These are phyloP conservation scores for Macrophya alboannulata DNA, from an alignment of 2,888 invertebrate genomes.

Conservation along the genomic window DNA sequence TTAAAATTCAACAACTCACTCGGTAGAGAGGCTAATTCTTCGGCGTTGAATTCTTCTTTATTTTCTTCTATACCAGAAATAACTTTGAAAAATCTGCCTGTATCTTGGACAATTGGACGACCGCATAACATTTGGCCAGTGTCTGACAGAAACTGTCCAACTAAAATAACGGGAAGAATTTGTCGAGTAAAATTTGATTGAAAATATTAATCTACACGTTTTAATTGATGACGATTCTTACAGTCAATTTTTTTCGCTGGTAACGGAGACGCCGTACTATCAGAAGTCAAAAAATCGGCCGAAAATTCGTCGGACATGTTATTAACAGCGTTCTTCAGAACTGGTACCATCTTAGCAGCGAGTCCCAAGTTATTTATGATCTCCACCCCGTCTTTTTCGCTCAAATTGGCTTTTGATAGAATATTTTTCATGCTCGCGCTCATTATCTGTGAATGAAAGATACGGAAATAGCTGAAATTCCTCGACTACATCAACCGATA, in stretches of 20 bases:
- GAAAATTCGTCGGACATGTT: slow-evolving; percentile 28
- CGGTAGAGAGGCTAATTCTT: slow-evolving; percentile 81
- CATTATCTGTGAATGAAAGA: slow-evolving; percentile 77
- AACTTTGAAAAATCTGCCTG: slow-evolving; percentile 80
- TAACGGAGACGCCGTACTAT: not conserved
- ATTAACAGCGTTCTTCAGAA: slow-evolving; percentile 73
- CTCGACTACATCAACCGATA: not conserved
- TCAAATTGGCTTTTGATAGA: slow-evolving; percentile 81
- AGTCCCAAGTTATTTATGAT: slow-evolving; percentile 79
- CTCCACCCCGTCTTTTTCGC: slow-evolving; percentile 79
- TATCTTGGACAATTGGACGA: slow-evolving; percentile 80
- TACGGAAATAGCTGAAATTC: not conserved
- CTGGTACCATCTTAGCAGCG: slow-evolving; percentile 80
- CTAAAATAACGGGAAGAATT: slow-evolving; percentile 71
- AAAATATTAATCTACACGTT: not conserved
- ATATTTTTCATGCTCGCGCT: slow-evolving; percentile 80
- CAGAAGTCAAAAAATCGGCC: slow-evolving; percentile 25
- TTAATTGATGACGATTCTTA: not conserved
- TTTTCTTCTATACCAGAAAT: slow-evolving; percentile 80
- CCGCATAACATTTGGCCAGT: slow-evolving; percentile 85
- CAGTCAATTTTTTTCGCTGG: slow-evolving; percentile 14
- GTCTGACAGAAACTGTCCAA: slow-evolving; percentile 81
- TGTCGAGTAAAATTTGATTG: slow-evolving; percentile 60
- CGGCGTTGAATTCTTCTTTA: slow-evolving; percentile 77
- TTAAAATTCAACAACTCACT: slow-evolving; percentile 78